Conservation (phyloP, 2,888 invertebrate species). For the Oxyteleia sp. region DNA sequence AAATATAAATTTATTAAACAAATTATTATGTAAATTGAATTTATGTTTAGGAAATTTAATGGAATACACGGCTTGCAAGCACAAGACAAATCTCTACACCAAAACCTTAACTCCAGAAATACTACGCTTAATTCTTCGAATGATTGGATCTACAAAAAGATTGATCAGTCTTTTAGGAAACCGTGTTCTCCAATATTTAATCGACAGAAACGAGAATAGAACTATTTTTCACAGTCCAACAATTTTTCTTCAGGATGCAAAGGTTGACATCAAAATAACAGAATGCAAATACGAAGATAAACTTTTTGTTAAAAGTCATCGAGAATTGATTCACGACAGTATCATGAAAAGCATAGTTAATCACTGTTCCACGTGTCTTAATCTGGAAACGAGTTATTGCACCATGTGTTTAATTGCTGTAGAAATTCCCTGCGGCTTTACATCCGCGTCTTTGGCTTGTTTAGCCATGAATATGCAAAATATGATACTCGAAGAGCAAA, state of each 20-base stretch:
- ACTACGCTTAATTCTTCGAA: constrained; percentile 87
- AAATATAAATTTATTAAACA: too few relatives aligned
- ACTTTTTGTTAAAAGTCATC: constrained; percentile 88
- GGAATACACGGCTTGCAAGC: constrained; percentile 88
- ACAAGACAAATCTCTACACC: constrained; percentile 86
- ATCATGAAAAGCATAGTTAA: constrained; percentile 87
- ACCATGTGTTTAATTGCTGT: constrained; percentile 89
- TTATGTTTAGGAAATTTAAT: constrained; percentile 84
- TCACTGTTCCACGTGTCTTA: constrained; percentile 88
- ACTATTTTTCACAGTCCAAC: constrained; percentile 88
- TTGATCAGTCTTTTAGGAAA: constrained; percentile 89
- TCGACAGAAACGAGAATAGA: constrained; percentile 89
- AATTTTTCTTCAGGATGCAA: constrained; percentile 87
- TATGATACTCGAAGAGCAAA: constrained; percentile 79
- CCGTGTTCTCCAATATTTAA: constrained; percentile 88
- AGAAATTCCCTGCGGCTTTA: constrained; percentile 90
- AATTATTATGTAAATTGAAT: background rate
- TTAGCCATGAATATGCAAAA: constrained; percentile 90
- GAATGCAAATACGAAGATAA: constrained; percentile 88
- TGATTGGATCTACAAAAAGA: too few relatives aligned
- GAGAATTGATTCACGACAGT: constrained; percentile 88
- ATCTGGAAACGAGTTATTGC: constrained; percentile 89
- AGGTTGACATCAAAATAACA: constrained; percentile 87
- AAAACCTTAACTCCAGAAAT: constrained; percentile 88
- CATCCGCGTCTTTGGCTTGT: constrained; percentile 89